Evolutionary conservation across 2,888 invertebrate genomes (phyloP).

Genomic region (Lottia gigantea): DNA sequence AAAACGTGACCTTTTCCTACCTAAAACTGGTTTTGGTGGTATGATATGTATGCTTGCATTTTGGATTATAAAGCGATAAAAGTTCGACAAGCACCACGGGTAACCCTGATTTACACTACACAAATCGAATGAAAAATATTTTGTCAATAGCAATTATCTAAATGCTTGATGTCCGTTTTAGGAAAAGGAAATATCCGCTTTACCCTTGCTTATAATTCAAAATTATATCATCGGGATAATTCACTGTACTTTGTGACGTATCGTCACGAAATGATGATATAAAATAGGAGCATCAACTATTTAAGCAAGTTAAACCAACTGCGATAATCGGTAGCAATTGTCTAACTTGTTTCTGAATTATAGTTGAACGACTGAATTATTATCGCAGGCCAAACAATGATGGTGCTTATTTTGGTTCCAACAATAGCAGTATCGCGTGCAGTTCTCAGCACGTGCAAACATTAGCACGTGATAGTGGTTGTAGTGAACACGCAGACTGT

Average conservation of each 20-base stretch:
- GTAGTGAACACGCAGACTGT: conserved; percentile 8
- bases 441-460: conserved; percentile 7
- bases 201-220: no score
- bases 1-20: no score
- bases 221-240: no score
- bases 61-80: no score
- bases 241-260: background rate
- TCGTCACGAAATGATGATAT: conserved; percentile 2
- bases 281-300: background rate
- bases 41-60: no score
- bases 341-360: background rate
- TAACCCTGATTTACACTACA: no score
- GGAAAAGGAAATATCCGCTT: no score
- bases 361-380: background rate
- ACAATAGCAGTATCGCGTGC: conserved; percentile 10
- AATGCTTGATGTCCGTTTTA: no score
- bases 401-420: conserved; percentile 2
- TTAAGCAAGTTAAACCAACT: background rate
- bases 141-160: no score
- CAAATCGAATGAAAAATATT: no score
- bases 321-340: background rate
- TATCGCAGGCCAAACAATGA: background rate
- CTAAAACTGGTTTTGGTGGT: no score
- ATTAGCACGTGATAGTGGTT: conserved; percentile 8
- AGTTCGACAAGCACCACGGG: no score